A percentile compares a stretch with the other conserved stretches of the same genome.
These are phyloP conservation scores for Caenorhabditis elegans DNA, from an alignment of 1,140 invertebrate genomes.

Conservation along the genomic window WBcel235 BX284605.5:11826501-11827000, in stretches of 20 bases:
- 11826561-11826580: conserved; percentile 54
- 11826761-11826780: conserved; percentile 48
- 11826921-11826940: conserved; percentile 41
- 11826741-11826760: conserved; percentile 38
- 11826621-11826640: conserved; percentile 47
- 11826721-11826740: conserved; percentile 47
- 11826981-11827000: conserved; percentile 43
- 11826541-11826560: conserved; percentile 40
- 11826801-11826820: conserved; percentile 41
- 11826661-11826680: conserved; percentile 47
- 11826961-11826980: conserved; percentile 45
- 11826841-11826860: not conserved
- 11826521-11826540: conserved; percentile 19
- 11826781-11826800: conserved; percentile 45
- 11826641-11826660: conserved; percentile 49
- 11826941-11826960: conserved; percentile 39
- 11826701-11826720: conserved; percentile 48
- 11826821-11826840: conserved; percentile 30
- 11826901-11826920: conserved; percentile 47
- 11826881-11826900: conserved; percentile 16
- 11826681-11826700: conserved; percentile 47
- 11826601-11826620: conserved; percentile 55
- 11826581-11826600: conserved; percentile 58
- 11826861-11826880: conserved; percentile 1
- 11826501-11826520: conserved; percentile 50